Evolutionary conservation across 2,888 invertebrate genomes (phyloP).

Genomic region (Neoitamus cyanurus): DNA sequence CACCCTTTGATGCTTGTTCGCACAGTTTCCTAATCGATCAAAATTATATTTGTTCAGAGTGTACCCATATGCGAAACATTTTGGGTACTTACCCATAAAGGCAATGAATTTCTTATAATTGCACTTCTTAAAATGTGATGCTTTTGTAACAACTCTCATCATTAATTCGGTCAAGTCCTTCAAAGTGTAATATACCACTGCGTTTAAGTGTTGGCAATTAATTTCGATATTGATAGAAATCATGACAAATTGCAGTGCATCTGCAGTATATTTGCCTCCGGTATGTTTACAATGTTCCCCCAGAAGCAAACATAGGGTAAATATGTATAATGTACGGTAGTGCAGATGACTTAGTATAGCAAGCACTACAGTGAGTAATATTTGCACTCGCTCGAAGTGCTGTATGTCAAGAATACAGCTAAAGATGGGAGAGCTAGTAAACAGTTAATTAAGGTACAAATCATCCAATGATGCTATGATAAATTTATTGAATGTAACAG

Average conservation of each 20-base stretch:
- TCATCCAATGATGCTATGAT: constrained; percentile 56
- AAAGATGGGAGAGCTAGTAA: constrained; percentile 54
- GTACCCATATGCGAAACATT: constrained; percentile 9
- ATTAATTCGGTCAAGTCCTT: constrained; percentile 19
- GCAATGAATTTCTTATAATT: constrained; percentile 49
- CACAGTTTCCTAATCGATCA: constrained; percentile 50
- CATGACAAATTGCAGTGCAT: constrained; percentile 39
- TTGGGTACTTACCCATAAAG: constrained; percentile 41
- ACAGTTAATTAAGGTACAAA: constrained; percentile 57
- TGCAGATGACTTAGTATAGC: not conserved
- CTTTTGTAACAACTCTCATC: constrained; percentile 26
- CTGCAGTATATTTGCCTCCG: constrained; percentile 21
- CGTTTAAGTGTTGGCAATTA: constrained; percentile 50
- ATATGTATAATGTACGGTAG: not conserved
- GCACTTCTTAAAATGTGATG: constrained; percentile 49
- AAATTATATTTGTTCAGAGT: constrained; percentile 40
- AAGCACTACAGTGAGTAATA: constrained; percentile 5
- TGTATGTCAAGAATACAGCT: constrained; percentile 28
- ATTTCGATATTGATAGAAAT: constrained; percentile 50
- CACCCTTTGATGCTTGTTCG: constrained; percentile 42
- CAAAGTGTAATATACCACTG: constrained; percentile 11
- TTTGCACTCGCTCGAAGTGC: not conserved
- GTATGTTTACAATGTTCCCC: constrained; percentile 39
- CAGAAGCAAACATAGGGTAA: constrained; percentile 2
- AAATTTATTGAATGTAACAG: constrained; percentile 57